Percentiles rank a stretch among this genome's conserved stretches.
Evolutionary conservation across 1,140 invertebrate genomes (phyloP).

Genomic region (Nasonia giraulti): DNA sequence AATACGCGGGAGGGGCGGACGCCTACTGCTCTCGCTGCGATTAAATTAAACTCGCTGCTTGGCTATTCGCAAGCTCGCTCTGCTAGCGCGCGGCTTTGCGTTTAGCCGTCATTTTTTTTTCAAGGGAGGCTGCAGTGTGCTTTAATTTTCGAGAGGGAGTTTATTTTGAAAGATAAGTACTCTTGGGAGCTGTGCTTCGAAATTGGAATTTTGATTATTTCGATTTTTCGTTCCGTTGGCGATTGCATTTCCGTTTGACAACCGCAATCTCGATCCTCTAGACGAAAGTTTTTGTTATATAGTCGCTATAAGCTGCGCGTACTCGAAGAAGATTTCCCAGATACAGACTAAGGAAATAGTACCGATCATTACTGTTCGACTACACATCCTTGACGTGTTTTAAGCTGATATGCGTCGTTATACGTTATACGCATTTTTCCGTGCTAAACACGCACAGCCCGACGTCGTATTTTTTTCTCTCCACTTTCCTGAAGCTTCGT

Average conservation of each 20-base stretch:
- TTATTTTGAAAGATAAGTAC: too few species aligned
- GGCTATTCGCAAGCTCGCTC: neutral
- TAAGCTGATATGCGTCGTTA: too few species aligned
- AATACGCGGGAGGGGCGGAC: neutral
- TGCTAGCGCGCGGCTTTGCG: neutral
- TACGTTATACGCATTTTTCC: neutral
- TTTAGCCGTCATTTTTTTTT: neutral
- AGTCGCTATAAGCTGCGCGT: neutral
- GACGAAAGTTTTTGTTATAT: neutral
- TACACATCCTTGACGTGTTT: too few species aligned
- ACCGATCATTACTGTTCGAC: too few species aligned
- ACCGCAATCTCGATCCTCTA: neutral
- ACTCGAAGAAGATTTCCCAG: neutral
- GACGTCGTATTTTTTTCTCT: neutral
- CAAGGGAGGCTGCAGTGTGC: neutral
- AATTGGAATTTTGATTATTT: too few species aligned
- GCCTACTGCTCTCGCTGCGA: neutral
- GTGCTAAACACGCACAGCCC: neutral
- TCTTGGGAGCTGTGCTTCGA: too few species aligned
- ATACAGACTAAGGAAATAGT: too few species aligned
- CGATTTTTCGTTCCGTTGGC: too few species aligned
- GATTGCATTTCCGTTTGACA: neutral
- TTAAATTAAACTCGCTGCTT: constrained; percentile 12
- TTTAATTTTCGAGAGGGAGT: too few species aligned
- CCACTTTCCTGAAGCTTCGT: neutral